A percentile compares a stretch with the other conserved stretches of the same genome.
Conservation (phyloP, 1,140 invertebrate genomes). For the Pseudoatta argentina region DNA sequence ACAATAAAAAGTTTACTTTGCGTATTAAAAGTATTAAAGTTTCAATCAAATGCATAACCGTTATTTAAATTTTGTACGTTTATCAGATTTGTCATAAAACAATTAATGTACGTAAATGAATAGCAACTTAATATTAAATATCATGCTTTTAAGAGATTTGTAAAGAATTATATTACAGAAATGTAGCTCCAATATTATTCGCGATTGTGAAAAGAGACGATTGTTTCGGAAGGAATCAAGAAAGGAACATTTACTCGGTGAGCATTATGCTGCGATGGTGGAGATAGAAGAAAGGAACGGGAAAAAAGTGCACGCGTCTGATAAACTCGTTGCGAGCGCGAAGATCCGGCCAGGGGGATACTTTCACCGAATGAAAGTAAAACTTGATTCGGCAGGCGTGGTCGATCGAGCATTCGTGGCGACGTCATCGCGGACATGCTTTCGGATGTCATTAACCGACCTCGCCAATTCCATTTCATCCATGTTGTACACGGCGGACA, state of each 20-base stretch:
- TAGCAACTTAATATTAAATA: not conserved
- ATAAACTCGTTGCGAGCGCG: slow-evolving; percentile 63
- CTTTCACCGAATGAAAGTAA: slow-evolving; percentile 78
- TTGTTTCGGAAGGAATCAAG: slow-evolving; percentile 13
- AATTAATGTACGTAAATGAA: not conserved
- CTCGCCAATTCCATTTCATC: slow-evolving; percentile 66
- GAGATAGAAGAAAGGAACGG: slow-evolving; percentile 20
- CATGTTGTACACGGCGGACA: slow-evolving; percentile 19
- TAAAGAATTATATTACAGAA: slow-evolving; percentile 1
- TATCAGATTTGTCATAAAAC: not conserved
- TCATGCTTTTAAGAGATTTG: not conserved
- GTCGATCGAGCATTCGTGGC: not conserved
- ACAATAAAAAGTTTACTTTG: not conserved
- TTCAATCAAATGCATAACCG: not conserved
- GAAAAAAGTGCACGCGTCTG: slow-evolving; percentile 67
- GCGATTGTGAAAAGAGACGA: slow-evolving; percentile 47
- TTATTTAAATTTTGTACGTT: not conserved
- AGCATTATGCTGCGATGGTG: slow-evolving; percentile 16
- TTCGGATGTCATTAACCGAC: slow-evolving; percentile 71
- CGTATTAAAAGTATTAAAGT: not conserved
- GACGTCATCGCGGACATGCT: slow-evolving; percentile 39
- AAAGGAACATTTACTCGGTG: slow-evolving; percentile 45
- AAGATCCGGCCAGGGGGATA: slow-evolving; percentile 16
- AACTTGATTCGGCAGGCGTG: slow-evolving; percentile 71
- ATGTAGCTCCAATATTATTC: slow-evolving; percentile 10